Evolutionary conservation across 2,113 vertebrate species (phyloP).

Genomic region (Alectura lathami): DNA sequence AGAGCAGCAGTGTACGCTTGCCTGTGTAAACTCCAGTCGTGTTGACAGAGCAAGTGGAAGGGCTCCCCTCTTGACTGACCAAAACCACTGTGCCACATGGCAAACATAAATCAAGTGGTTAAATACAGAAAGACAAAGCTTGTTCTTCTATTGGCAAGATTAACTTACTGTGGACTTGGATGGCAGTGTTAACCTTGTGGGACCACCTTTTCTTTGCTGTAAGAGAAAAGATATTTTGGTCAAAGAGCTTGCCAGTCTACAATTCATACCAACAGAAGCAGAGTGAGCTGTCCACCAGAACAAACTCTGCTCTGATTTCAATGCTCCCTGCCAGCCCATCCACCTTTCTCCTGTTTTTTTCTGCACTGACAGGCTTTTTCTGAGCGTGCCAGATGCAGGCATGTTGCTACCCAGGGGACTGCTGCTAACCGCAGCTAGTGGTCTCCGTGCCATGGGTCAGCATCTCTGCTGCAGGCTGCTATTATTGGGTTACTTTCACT

Average conservation of each 20-base stretch:
- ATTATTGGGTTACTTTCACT: background rate
- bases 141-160: background rate
- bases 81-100: background rate
- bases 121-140: constrained; percentile 31
- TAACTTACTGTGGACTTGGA: constrained; percentile 98
- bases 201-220: constrained; percentile 99
- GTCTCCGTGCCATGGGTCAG: background rate
- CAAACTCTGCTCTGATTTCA: background rate
- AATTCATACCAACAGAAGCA: background rate
- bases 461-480: background rate
- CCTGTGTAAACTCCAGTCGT: background rate
- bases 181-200: constrained; percentile 94
- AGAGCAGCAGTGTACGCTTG: background rate
- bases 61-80: background rate
- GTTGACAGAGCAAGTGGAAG: constrained; percentile 4
- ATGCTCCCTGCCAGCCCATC: background rate
- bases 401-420: background rate
- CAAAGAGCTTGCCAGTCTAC: background rate
- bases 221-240: constrained; percentile 42
- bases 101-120: constrained; percentile 4
- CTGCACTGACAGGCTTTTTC: background rate
- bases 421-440: background rate
- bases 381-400: background rate
- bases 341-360: background rate
- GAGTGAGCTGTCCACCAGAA: background rate